Percentiles rank a stretch among this genome's conserved stretches.
Conservation (phyloP, 2,797 vertebrate species). For the Crenuchus spilurus region DNA sequence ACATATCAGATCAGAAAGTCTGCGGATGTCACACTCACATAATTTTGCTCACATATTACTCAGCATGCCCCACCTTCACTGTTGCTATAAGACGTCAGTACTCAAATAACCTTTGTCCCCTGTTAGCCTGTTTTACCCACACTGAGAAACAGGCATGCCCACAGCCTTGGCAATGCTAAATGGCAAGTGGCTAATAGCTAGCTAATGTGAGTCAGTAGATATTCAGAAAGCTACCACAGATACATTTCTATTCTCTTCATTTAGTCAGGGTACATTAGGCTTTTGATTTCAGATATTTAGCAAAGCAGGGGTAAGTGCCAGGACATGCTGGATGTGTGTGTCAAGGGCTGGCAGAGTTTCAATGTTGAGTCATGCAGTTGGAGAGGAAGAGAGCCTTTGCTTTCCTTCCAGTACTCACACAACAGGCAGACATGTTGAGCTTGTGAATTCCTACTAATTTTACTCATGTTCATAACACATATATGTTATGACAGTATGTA, state of each 20-base stretch:
- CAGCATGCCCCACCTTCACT: slow-evolving; percentile 2
- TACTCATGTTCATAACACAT: neutral
- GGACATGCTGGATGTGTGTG: slow-evolving; percentile 34
- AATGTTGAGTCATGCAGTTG: slow-evolving; percentile 68
- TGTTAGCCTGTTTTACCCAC: neutral
- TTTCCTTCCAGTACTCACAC: slow-evolving; percentile 1
- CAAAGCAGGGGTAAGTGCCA: slow-evolving; percentile 16
- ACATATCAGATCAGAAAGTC: neutral
- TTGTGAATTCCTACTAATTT: neutral
- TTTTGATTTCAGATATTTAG: slow-evolving; percentile 23
- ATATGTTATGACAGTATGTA: too few species aligned
- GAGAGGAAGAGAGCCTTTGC: slow-evolving; percentile 21
- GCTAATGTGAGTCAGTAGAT: too few species aligned
- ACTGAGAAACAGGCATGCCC: neutral
- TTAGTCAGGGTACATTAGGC: neutral
- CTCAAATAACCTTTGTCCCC: slow-evolving; percentile 30
- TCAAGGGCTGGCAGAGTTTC: slow-evolving; percentile 57
- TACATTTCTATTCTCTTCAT: neutral
- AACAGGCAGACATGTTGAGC: neutral
- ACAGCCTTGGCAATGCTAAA: neutral
- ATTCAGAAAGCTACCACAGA: too few species aligned
- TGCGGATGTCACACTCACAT: neutral
- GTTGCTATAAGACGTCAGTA: neutral
- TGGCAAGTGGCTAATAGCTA: too few species aligned
- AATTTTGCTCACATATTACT: slow-evolving; percentile 1